A percentile compares a stretch with the other conserved stretches of the same genome.
Evolutionary conservation across 2,797 vertebrate species (phyloP).

Genomic region (Syncerus caffer): DNA sequence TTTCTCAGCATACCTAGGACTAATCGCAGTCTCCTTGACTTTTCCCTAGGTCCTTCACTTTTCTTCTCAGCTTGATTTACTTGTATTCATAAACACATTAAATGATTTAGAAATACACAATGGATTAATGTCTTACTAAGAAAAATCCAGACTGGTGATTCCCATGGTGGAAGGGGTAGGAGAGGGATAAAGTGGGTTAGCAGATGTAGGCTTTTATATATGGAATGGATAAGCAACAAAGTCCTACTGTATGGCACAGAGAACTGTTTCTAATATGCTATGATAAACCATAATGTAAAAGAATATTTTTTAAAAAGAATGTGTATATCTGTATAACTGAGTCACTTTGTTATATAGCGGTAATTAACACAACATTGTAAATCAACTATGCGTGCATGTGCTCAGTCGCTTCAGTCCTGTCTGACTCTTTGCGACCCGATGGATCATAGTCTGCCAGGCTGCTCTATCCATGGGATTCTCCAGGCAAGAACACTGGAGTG

Average conservation of each 20-base stretch:
- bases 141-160: not conserved
- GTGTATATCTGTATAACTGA: not conserved
- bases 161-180: not conserved
- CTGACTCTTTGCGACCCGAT: not conserved
- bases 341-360: not conserved
- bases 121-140: not conserved
- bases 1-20: not conserved
- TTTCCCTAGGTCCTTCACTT: not conserved
- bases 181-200: not conserved
- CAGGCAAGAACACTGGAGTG: not conserved
- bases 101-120: not conserved
- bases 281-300: not conserved
- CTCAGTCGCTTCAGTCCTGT: not conserved
- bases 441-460: not conserved
- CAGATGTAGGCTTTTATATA: not conserved
- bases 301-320: not conserved
- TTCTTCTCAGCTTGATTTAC: not conserved
- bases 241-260: not conserved
- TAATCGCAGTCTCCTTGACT: not conserved
- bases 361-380: not conserved
- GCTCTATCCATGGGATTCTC: not conserved
- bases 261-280: not conserved
- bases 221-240: not conserved
- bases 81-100: not conserved
- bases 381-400: not conserved